Evolutionary conservation across 2,797 vertebrate species (phyloP), one percentile per base, ranked within the genome.

Genomic region (Artibeus jamaicensis): DNA sequence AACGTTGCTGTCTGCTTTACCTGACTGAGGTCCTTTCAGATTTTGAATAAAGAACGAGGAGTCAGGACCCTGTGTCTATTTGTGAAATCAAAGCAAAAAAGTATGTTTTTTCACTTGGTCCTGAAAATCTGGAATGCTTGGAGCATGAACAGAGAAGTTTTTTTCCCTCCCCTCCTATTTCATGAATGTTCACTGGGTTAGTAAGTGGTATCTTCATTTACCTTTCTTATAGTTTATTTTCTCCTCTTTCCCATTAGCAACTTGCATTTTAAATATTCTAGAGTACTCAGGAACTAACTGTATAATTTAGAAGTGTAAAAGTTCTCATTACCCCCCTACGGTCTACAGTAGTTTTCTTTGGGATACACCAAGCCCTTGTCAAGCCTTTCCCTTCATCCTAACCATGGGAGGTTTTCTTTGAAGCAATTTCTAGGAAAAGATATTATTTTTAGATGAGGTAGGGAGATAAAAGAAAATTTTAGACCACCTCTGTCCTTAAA

Each of bases 271-370:
- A 98, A 97, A 97, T 94, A 76, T 79, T 34, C 92, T 93, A 81
- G 95, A 76, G 96, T 95, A 90, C 82, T 95, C 96, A 81, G 96
- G 96, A 98, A 97, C 97, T 98, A 98, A 97, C 89, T 86, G 81
- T 78, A 85, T 93, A 83, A 96, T 97, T 98, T 98, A 96, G 76
- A 98, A 95, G 86, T 97, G 83, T 93, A 67, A 91, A 95, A 91
- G 71, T 96, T 97, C 77, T 96, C 96, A 93, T 97, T 95, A 29
- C 42, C 59, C 81, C 83, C 46, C 90, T 95, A 57, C 39, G 10
- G 91, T 93, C 89, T 71, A 24, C 26, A 9, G 62, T 29, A 9
- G 85, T 95, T 92, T 71, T 67, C 81, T 93, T 88, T 59, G 73
- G 71, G 88, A 70, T 32, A 46, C 92, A 85, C 48, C 2, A 87